Conservation (phyloP, 2,797 vertebrate species). For the Sebastes steindachneri region DNA sequence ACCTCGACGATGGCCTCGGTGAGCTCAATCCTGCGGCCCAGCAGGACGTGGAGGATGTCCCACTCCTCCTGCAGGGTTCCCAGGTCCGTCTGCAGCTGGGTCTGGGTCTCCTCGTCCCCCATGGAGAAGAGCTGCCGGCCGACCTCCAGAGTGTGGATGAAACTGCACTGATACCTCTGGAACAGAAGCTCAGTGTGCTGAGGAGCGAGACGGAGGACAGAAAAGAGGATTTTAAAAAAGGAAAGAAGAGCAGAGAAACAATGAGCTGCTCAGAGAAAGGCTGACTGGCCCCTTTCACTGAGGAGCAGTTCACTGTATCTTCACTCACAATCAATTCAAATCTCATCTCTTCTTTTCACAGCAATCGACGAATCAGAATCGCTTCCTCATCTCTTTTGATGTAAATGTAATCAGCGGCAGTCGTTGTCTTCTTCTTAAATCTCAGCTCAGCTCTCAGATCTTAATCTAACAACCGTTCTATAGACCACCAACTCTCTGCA, state of each 20-base stretch:
- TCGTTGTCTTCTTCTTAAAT: background rate
- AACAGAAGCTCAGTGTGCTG: conserved; percentile 87
- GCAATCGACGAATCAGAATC: background rate
- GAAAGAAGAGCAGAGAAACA: background rate
- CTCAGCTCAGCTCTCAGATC: background rate
- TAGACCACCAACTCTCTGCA: background rate
- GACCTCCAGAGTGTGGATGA: conserved; percentile 82
- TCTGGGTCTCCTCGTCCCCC: conserved; percentile 73
- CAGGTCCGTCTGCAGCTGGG: conserved; percentile 81
- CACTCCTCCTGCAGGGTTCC: conserved; percentile 85
- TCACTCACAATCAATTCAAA: conserved; percentile 11
- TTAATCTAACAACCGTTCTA: background rate
- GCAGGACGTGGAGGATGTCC: conserved; percentile 79
- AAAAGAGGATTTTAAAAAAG: background rate
- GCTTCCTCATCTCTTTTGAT: background rate
- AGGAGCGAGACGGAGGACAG: background rate
- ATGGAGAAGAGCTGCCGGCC: conserved; percentile 85
- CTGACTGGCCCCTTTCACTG: background rate
- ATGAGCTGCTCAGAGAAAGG: background rate
- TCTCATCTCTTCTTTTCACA: conserved; percentile 10
- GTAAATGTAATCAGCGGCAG: conserved; percentile 40
- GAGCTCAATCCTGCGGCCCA: conserved; percentile 77
- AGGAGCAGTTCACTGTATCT: background rate
- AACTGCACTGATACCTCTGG: conserved; percentile 84
- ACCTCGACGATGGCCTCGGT: conserved; percentile 84